These are phyloP conservation scores for Diploscapter pachys DNA, from an alignment of 1,140 invertebrate genomes.

Conservation along the genomic window DNA sequence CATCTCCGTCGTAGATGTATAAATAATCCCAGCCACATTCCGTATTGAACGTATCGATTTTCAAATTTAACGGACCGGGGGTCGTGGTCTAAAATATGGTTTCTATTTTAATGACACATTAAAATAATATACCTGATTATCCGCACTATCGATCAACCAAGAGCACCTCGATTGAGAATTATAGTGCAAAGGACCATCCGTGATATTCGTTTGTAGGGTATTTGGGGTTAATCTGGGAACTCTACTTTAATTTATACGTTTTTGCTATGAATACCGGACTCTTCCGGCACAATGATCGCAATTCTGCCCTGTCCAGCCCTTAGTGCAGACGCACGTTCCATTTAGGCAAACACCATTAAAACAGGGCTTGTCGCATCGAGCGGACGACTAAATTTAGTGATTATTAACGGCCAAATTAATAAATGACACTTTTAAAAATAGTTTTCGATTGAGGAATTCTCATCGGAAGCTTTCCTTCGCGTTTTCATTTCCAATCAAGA, in stretches of 20 bases:
- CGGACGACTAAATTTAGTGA: too few relatives aligned
- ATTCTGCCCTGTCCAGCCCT: conserved; percentile 54
- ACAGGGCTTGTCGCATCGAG: conserved; percentile 48
- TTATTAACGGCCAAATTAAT: too few relatives aligned
- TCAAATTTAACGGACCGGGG: conserved; percentile 37
- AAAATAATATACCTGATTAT: neutral
- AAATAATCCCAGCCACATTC: conserved; percentile 59
- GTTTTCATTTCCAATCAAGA: too few relatives aligned
- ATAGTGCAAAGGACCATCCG: conserved; percentile 50
- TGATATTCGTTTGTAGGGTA: conserved; percentile 22
- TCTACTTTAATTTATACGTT: conserved; percentile 27
- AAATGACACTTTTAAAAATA: too few relatives aligned
- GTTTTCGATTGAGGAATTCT: too few relatives aligned
- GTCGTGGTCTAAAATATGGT: conserved; percentile 1
- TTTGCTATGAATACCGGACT: conserved; percentile 37
- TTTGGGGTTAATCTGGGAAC: conserved; percentile 37
- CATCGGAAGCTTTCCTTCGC: too few relatives aligned
- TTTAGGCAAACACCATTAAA: conserved; percentile 52
- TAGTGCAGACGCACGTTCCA: conserved; percentile 41
- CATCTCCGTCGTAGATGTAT: conserved; percentile 57
- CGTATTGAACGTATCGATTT: conserved; percentile 50
- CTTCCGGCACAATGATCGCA: conserved; percentile 55
- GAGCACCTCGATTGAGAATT: conserved; percentile 48
- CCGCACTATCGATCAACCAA: conserved; percentile 50
- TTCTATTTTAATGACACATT: neutral